These are phyloP conservation scores for Musca vetustissima DNA, from an alignment of 1,140 invertebrate species.

Conservation along the genomic window DNA sequence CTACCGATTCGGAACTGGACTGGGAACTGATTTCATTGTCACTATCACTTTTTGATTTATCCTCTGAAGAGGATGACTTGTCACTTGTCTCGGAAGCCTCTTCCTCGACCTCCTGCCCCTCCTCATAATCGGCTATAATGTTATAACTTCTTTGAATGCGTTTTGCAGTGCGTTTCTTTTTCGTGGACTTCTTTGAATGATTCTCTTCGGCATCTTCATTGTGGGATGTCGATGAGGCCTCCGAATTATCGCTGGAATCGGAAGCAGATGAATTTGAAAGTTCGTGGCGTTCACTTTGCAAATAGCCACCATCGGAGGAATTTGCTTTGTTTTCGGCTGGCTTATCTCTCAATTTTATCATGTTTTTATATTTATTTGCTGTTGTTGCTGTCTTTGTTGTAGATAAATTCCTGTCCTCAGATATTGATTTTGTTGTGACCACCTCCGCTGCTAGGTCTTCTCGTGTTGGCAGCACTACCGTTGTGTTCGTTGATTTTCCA, in stretches of 20 bases:
- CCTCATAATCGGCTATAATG: conserved; percentile 53
- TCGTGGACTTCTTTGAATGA: conserved; percentile 29
- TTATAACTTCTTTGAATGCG: conserved; percentile 58
- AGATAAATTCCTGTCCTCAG: too few species aligned
- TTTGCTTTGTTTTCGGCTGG: conserved; percentile 7
- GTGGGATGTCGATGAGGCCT: conserved; percentile 35
- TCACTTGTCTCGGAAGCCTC: conserved; percentile 27
- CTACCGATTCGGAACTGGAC: conserved; percentile 46
- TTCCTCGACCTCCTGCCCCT: neutral
- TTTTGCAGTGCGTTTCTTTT: conserved; percentile 30
- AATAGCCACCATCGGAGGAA: conserved; percentile 53
- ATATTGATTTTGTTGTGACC: too few species aligned
- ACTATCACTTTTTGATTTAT: conserved; percentile 28
- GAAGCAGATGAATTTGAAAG: conserved; percentile 59
- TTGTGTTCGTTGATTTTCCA: conserved; percentile 14
- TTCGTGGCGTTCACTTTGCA: conserved; percentile 60
- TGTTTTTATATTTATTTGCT: conserved; percentile 35
- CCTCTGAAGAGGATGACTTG: conserved; percentile 29
- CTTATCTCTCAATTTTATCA: conserved; percentile 2
- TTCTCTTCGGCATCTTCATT: conserved; percentile 37
- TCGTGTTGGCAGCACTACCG: neutral
- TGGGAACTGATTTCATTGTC: conserved; percentile 22
- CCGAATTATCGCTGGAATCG: conserved; percentile 27
- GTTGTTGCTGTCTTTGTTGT: conserved; percentile 7
- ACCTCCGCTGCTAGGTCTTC: neutral